A percentile compares a stretch with the other conserved stretches of the same genome.
Evolutionary conservation across 2,888 invertebrate species (phyloP).

Genomic region (Drosophila peninsularis): DNA sequence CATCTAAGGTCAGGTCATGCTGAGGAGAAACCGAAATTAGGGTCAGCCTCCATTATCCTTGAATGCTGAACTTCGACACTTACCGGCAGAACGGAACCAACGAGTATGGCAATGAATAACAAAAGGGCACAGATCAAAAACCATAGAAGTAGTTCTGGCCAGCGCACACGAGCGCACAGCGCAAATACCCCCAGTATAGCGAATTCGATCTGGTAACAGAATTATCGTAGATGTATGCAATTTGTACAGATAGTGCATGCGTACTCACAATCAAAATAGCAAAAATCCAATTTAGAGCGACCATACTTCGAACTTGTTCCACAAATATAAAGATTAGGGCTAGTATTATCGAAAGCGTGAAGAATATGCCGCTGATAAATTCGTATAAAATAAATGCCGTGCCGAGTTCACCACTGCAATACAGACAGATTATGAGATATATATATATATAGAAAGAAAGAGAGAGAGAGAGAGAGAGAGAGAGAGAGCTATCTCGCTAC

Average conservation of each 20-base stretch:
- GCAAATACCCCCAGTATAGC: conserved; percentile 57
- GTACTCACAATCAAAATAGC: conserved; percentile 66
- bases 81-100: conserved; percentile 65
- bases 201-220: conserved; percentile 61
- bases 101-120: conserved; percentile 45
- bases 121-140: conserved; percentile 51
- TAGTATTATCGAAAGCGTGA: conserved; percentile 53
- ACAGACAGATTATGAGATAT: too few species aligned
- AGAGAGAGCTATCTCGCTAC: too few species aligned
- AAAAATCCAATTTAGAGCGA: conserved; percentile 60
- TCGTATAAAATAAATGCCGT: conserved; percentile 6
- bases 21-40: conserved; percentile 13
- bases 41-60: background rate
- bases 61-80: conserved; percentile 4
- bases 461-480: too few species aligned
- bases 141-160: conserved; percentile 49
- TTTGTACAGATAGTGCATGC: background rate
- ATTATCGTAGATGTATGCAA: background rate
- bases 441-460: background rate
- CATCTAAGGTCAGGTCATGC: conserved; percentile 78
- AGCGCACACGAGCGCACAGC: conserved; percentile 19
- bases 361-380: conserved; percentile 55
- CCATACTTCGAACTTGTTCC: conserved; percentile 57
- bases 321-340: conserved; percentile 65
- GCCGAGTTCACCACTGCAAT: conserved; percentile 9